Base-by-base conservation (phyloP, 1,140 invertebrate species). In the Melitaea cinxia region DNA sequence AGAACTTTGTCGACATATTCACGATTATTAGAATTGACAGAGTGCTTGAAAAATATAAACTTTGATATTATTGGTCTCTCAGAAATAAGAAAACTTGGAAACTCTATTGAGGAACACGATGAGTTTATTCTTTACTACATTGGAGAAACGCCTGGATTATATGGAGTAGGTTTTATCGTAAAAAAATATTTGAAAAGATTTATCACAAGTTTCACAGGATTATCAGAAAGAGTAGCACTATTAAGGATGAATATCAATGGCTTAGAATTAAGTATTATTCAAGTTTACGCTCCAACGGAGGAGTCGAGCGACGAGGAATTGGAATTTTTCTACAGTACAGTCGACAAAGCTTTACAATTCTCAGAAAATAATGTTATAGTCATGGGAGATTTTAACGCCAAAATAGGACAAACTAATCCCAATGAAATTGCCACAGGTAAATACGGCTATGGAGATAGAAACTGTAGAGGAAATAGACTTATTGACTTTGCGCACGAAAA, bases 221-320 rank as follows among this genome's bases (percentile, higher is more conserved):
- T 68, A 15, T 62, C 65, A 47, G 61, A 72, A 72, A 55, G 70
- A 54, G 65, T 72, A 39, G 70, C 65, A 28, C 24, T 68, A 9
- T 23, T 72, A 21, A 64, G 39, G n/a, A 39, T 72, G 26, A 15
- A 64, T 35, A 68, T 72, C 30, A 50, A 67, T 9, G 35, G 12
- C 7, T 30, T 62, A 24, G 45, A 69, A 15, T 47, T 69, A 69
- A 66, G 54, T 33, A 63, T 72, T 19, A 68, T 72, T 52, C 65
- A 65, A 68, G 61, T 50, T 19, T 72, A 68, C 28, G 63, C 70
- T 6, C 70, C 70, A 47, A 73, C 64, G 45, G 58, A 69, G 26
- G 37, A 45, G 0, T 39, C 66, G 14, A 54, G 6, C 4, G 70
- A 72, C 5, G 65, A 68, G 14, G 62, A 72, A 39, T 4, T 72